Percentiles rank a stretch among this genome's conserved stretches.
Evolutionary conservation across 2,113 vertebrate species (phyloP).

Genomic region (Sander vitreus): DNA sequence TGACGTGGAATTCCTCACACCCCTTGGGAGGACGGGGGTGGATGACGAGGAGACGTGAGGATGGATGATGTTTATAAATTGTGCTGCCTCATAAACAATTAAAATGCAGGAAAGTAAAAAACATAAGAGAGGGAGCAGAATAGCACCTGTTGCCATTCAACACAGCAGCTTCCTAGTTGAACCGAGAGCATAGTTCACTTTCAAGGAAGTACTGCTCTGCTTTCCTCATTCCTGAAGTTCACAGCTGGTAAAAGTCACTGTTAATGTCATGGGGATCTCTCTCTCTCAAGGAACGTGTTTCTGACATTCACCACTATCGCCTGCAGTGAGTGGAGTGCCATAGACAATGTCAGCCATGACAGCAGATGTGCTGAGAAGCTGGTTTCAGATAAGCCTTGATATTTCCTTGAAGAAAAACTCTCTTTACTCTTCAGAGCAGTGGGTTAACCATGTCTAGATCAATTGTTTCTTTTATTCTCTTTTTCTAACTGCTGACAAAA

Average conservation of each 20-base stretch:
- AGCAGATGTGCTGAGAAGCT: conserved; percentile 39
- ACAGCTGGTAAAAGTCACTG: conserved; percentile 46
- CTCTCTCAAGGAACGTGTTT: conserved; percentile 29
- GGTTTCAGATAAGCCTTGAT: conserved; percentile 29
- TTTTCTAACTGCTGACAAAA: not conserved
- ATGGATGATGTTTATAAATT: not conserved
- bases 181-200: conserved; percentile 7
- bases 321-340: not conserved
- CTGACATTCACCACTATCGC: conserved; percentile 34
- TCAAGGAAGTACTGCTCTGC: conserved; percentile 11
- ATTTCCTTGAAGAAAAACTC: not conserved
- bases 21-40: conserved; percentile 38
- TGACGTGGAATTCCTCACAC: conserved; percentile 46
- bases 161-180: conserved; percentile 42
- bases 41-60: not conserved
- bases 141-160: conserved; percentile 46
- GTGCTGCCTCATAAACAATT: conserved; percentile 19
- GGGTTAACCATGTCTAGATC: conserved; percentile 31
- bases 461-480: conserved; percentile 4
- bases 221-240: conserved; percentile 47
- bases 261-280: conserved; percentile 41
- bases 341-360: conserved; percentile 41
- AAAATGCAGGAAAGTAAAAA: conserved; percentile 37
- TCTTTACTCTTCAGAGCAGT: conserved; percentile 3
- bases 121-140: conserved; percentile 17